phyloP scores from a whole-genome alignment of 1,140 invertebrate species.

The Drosophila serrata region DNA sequence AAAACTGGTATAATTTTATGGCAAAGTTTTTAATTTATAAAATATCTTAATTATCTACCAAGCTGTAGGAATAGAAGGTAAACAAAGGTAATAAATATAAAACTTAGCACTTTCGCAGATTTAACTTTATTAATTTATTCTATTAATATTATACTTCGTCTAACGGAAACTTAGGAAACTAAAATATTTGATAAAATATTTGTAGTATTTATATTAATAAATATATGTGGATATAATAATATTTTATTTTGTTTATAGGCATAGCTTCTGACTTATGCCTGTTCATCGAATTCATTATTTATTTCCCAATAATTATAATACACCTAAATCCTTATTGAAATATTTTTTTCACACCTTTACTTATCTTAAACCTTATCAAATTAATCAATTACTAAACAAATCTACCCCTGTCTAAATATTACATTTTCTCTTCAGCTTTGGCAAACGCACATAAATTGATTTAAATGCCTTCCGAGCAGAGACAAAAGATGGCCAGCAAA shows the following conservation, averaged over 20 bases:
- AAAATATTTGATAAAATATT: no score
- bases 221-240: neutral
- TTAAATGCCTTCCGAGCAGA: constrained; percentile 42
- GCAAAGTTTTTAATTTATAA: no score
- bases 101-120: neutral
- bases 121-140: neutral
- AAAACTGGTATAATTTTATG: neutral
- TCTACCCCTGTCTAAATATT: constrained; percentile 10
- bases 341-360: neutral
- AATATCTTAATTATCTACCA: fast-evolving
- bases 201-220: neutral
- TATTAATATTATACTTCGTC: neutral
- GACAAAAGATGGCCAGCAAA: constrained; percentile 16
- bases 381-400: neutral
- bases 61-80: neutral
- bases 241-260: neutral
- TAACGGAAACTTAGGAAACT: neutral
- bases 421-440: neutral
- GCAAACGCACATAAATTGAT: constrained; percentile 46
- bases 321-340: neutral
- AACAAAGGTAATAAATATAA: neutral
- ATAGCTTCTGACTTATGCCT: neutral
- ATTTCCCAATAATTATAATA: neutral
- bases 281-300: neutral
- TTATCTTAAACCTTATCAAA: neutral